phyloP scores from a whole-genome alignment of 2,113 vertebrate genomes.

The Ellobius talpinus region DNA sequence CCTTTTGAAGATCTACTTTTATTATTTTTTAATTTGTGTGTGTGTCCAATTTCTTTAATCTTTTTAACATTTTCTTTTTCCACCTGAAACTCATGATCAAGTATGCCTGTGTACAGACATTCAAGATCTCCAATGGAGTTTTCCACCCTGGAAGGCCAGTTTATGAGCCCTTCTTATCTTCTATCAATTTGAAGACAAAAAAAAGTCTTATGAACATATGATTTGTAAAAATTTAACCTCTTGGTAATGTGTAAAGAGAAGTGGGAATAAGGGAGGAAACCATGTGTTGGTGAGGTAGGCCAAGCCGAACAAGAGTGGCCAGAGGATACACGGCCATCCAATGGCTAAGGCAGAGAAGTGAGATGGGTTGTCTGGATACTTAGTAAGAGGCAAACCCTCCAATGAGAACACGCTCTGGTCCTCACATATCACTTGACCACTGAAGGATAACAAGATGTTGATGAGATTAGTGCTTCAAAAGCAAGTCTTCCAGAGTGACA shows the following conservation, averaged over 20 bases:
- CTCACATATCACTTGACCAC: constrained; percentile 55
- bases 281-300: constrained; percentile 24
- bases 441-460: constrained; percentile 76
- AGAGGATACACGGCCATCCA: not conserved
- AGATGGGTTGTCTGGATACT: not conserved
- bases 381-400: constrained; percentile 52
- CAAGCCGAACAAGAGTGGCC: constrained; percentile 65
- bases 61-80: constrained; percentile 50
- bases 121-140: constrained; percentile 70
- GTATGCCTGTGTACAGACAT: constrained; percentile 1
- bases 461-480: constrained; percentile 71
- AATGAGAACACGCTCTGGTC: constrained; percentile 50
- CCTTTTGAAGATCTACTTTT: not conserved
- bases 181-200: constrained; percentile 80
- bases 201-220: constrained; percentile 78
- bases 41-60: not conserved
- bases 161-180: constrained; percentile 81
- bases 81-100: constrained; percentile 27
- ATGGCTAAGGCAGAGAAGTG: not conserved
- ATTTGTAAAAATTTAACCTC: constrained; percentile 89
- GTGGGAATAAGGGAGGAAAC: constrained; percentile 50
- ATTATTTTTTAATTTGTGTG: not conserved
- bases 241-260: constrained; percentile 69
- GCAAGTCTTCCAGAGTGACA: not conserved
- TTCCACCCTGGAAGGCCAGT: constrained; percentile 79